Evolutionary conservation across 2,113 vertebrate genomes (phyloP), one percentile per base, ranked within the genome.

Genomic region (Myotis yumanensis): DNA sequence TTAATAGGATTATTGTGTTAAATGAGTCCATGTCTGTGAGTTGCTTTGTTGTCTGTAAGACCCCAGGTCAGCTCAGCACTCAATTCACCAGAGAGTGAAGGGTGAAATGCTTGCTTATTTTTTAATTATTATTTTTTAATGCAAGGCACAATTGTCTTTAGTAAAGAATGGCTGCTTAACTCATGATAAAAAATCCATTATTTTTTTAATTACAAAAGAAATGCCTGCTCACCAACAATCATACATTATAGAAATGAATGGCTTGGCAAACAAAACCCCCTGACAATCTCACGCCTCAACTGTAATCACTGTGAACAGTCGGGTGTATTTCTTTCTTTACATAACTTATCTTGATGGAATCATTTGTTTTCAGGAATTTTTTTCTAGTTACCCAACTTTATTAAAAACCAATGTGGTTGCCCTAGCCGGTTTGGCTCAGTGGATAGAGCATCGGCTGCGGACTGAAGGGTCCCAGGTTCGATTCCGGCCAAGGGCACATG

Each of bases 131-230:
- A 37, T 80, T 80, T 43, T 69, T n/a, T 14, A 79, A 37, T 2
- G 5, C 32, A 76, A 82, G 17, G 68, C 87, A 75, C 43, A 62
- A 62, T 62, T 66, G 30, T 71, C 52, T 95, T 75, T 93, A 54
- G 85, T 37, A 52, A 88, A 93, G 22, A 77, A 77, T 11, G 72
- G 22, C 37, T 91, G 52, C 69, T 72, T 89, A 81, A 89, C 51
- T 77, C 25, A 59, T 57, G 57, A 83, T 66, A 75, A 81, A 92
- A 51, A 72, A 71, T 28, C 28, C 40, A 43, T 16, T 66, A 57
- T 35, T 40, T 95, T 92, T 86, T 54, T 62, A 82, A 37, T 91
- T 89, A 35, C 11, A 52, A 93, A 86, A 83, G 30, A 95, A 81
- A 64, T n/a, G 32, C 54, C 15, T 82, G 40, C 20, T 43, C 28